Percentiles rank a stretch among this genome's conserved stretches.
Evolutionary conservation across 1,140 invertebrate species (phyloP).

Genomic region (Armadillidium nasatum): DNA sequence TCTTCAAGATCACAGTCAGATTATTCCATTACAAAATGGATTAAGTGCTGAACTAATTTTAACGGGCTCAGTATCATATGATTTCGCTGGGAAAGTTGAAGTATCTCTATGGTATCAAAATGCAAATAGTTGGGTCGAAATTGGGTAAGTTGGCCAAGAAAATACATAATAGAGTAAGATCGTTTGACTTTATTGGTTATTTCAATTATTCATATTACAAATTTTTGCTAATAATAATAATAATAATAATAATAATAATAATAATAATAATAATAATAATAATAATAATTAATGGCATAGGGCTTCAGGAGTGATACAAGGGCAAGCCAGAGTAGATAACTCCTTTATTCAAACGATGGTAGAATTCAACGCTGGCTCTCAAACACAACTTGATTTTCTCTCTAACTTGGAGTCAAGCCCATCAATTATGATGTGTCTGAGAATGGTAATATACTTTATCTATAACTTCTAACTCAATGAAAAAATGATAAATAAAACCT

Average conservation of each 20-base stretch:
- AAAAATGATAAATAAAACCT: too few species aligned
- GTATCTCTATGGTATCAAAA: constrained; percentile 83
- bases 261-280: too few species aligned
- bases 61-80: constrained; percentile 69
- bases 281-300: constrained; percentile 52
- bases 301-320: constrained; percentile 64
- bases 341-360: constrained; percentile 64
- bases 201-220: too few species aligned
- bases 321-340: constrained; percentile 61
- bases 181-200: too few species aligned
- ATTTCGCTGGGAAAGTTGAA: constrained; percentile 75
- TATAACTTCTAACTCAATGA: not conserved
- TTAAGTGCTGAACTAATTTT: constrained; percentile 65
- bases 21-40: constrained; percentile 67
- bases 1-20: constrained; percentile 67
- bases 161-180: too few species aligned
- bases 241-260: too few species aligned
- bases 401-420: constrained; percentile 76
- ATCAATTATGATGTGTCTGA: constrained; percentile 71
- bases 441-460: constrained; percentile 53
- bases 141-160: constrained; percentile 55
- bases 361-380: constrained; percentile 64
- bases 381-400: constrained; percentile 67
- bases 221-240: too few species aligned
- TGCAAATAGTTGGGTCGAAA: constrained; percentile 73